Conservation (phyloP, 2,888 invertebrate genomes). For the Sipha maydis region DNA sequence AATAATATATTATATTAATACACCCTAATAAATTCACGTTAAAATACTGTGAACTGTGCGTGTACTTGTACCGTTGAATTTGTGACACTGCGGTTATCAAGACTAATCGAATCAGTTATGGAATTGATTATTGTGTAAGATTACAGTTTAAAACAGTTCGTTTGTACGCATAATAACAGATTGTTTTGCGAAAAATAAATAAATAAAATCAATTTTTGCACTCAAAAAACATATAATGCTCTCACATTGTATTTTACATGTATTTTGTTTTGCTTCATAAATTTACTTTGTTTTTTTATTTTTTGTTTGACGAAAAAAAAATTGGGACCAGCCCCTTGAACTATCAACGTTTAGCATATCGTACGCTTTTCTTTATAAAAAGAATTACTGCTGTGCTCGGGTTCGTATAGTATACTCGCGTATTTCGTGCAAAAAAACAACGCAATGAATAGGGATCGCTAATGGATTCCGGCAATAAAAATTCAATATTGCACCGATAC, state of each 20-base stretch:
- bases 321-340: conserved; percentile 37
- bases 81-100: no score
- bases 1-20: no score
- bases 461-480: conserved; percentile 61
- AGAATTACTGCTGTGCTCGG: conserved; percentile 44
- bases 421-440: conserved; percentile 53
- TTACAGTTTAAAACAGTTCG: no score
- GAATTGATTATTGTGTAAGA: background rate
- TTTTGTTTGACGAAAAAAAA: conserved; percentile 15
- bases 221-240: conserved; percentile 7
- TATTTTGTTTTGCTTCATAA: conserved; percentile 48
- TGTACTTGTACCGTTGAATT: no score
- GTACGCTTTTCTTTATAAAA: conserved; percentile 50
- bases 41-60: no score
- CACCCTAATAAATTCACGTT: no score
- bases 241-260: background rate
- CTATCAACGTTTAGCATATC: conserved; percentile 57
- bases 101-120: background rate
- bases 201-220: background rate
- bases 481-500: conserved; percentile 61
- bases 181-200: background rate
- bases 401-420: conserved; percentile 18
- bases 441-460: conserved; percentile 61
- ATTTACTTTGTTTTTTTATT: conserved; percentile 46
- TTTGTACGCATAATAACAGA: background rate